Percentiles rank a stretch among this genome's conserved stretches.
phyloP scores from a whole-genome alignment of 1,140 invertebrate species.

The Dermatophagoides farinae region DNA sequence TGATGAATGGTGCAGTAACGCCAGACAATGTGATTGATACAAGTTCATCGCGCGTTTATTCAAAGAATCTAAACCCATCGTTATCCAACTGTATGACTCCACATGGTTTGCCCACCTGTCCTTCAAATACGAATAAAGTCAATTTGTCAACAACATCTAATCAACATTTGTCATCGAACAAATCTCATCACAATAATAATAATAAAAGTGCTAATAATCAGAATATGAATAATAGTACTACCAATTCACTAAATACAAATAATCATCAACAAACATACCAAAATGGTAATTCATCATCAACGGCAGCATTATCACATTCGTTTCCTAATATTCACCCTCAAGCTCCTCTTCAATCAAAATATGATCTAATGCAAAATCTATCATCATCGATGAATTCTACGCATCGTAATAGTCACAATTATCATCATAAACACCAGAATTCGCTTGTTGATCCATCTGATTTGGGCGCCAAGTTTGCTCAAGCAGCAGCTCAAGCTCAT shows the following conservation, averaged over 20 bases:
- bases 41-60: no score
- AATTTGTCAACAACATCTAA: no score
- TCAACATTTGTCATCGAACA: no score
- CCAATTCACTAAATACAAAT: neutral
- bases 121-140: no score
- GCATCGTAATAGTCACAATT: neutral
- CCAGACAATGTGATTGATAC: no score
- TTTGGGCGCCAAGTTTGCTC: slow-evolving; percentile 2
- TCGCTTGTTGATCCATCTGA: neutral
- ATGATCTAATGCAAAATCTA: neutral
- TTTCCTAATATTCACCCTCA: neutral
- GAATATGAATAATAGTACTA: neutral
- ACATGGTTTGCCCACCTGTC: no score
- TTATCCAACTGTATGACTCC: no score
- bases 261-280: neutral
- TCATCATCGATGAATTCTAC: neutral
- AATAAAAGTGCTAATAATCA: neutral
- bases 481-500: neutral
- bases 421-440: neutral
- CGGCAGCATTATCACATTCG: no score
- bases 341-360: neutral
- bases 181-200: no score
- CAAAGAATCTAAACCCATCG: no score
- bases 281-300: no score
- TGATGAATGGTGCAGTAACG: no score